phyloP scores from a whole-genome alignment of 2,797 vertebrate species.

The Siniperca undulata region DNA sequence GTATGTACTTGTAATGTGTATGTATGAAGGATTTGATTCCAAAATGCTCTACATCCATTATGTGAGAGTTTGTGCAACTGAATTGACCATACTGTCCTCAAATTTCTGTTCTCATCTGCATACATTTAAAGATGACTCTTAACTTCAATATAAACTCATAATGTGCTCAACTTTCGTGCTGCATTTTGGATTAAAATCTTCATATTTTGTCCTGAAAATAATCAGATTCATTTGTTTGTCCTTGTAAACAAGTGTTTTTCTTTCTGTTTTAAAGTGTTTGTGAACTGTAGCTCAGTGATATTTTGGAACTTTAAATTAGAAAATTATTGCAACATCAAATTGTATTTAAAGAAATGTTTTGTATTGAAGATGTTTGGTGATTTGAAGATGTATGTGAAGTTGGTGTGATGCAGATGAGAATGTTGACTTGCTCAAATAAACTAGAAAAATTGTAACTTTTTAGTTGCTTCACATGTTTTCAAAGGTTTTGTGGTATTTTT shows the following conservation, averaged over 20 bases:
- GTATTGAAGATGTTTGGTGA: slow-evolving; percentile 41
- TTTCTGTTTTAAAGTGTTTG: slow-evolving; percentile 41
- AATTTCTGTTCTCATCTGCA: slow-evolving; percentile 11
- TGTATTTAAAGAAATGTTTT: slow-evolving; percentile 48
- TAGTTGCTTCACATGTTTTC: not conserved
- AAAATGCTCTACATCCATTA: slow-evolving; percentile 16
- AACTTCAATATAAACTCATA: not conserved
- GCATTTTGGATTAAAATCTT: slow-evolving; percentile 27
- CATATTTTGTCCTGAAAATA: slow-evolving; percentile 35
- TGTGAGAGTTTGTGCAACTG: not conserved
- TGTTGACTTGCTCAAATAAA: slow-evolving; percentile 57
- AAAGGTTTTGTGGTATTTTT: not conserved
- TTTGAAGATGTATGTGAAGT: slow-evolving; percentile 32
- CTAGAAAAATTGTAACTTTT: not conserved
- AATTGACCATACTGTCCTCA: slow-evolving; percentile 23
- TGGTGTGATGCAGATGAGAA: slow-evolving; percentile 32
- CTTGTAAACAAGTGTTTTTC: slow-evolving; percentile 13
- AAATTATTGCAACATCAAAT: not conserved
- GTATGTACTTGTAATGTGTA: slow-evolving; percentile 20
- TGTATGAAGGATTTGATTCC: slow-evolving; percentile 21
- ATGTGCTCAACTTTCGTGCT: slow-evolving; percentile 13
- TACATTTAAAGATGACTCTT: slow-evolving; percentile 4
- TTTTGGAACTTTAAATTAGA: slow-evolving; percentile 26
- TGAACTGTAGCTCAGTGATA: slow-evolving; percentile 19
- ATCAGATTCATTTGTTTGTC: slow-evolving; percentile 19